Conservation (phyloP, 2,797 vertebrate genomes). For the Lithobates sylvaticus region DNA sequence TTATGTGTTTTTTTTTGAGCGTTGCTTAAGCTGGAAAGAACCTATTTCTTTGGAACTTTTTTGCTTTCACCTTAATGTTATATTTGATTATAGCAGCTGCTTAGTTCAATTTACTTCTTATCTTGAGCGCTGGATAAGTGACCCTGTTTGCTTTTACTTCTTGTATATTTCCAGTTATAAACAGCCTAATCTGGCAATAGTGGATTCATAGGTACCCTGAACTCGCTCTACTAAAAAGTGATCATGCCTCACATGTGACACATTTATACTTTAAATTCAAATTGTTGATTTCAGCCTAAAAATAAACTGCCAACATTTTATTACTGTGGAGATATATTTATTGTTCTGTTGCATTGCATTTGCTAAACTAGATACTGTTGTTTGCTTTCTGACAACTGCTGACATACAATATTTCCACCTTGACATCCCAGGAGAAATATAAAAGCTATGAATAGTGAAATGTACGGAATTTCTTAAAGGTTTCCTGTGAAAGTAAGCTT, state of each 20-base stretch:
- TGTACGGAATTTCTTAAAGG: slow-evolving; percentile 21
- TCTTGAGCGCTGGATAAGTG: too few relatives aligned
- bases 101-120: too few relatives aligned
- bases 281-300: background rate
- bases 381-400: slow-evolving; percentile 23
- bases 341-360: slow-evolving; percentile 16
- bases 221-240: background rate
- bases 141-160: too few relatives aligned
- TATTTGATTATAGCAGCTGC: too few relatives aligned
- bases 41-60: too few relatives aligned
- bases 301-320: background rate
- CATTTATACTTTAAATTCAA: background rate
- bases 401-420: slow-evolving; percentile 36
- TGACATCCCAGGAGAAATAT: slow-evolving; percentile 39
- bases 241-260: background rate
- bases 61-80: too few relatives aligned
- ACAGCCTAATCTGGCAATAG: background rate
- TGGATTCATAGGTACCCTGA: background rate
- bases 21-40: too few relatives aligned
- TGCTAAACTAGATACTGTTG: slow-evolving; percentile 44
- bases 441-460: slow-evolving; percentile 38
- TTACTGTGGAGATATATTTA: slow-evolving; percentile 23
- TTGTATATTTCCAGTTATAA: background rate
- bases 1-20: too few relatives aligned
- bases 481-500: background rate